These are phyloP conservation scores for Neoarius graeffei DNA, from an alignment of 2,113 vertebrate species.

Conservation along the genomic window DNA sequence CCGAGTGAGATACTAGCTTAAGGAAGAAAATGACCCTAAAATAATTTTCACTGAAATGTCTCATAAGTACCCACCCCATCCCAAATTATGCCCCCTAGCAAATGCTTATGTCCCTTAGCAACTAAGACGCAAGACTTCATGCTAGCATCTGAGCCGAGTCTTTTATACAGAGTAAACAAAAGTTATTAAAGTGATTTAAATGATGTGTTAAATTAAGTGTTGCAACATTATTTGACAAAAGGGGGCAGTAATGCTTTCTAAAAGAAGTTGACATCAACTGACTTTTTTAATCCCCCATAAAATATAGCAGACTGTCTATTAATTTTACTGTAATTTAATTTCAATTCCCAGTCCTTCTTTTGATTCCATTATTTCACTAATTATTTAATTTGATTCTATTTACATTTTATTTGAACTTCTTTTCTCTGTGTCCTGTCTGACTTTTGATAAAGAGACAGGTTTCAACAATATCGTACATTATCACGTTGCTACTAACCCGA, in stretches of 20 bases:
- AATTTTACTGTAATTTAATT: background rate
- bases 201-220: background rate
- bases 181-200: background rate
- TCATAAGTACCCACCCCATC: too few species aligned
- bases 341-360: background rate
- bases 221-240: slow-evolving; percentile 45
- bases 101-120: too few species aligned
- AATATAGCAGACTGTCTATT: background rate
- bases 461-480: too few species aligned
- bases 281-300: background rate
- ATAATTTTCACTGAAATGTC: too few species aligned
- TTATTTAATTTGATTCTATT: background rate
- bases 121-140: background rate
- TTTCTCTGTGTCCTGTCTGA: background rate
- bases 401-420: background rate
- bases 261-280: background rate
- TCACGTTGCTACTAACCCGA: background rate
- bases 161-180: background rate
- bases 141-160: background rate
- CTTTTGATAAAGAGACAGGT: background rate
- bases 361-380: background rate
- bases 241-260: slow-evolving; percentile 59
- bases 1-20: too few species aligned
- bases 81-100: too few species aligned
- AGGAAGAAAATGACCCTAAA: too few species aligned